phyloP scores from a whole-genome alignment of 2,797 vertebrate genomes.

The Cryptoprocta ferox region DNA sequence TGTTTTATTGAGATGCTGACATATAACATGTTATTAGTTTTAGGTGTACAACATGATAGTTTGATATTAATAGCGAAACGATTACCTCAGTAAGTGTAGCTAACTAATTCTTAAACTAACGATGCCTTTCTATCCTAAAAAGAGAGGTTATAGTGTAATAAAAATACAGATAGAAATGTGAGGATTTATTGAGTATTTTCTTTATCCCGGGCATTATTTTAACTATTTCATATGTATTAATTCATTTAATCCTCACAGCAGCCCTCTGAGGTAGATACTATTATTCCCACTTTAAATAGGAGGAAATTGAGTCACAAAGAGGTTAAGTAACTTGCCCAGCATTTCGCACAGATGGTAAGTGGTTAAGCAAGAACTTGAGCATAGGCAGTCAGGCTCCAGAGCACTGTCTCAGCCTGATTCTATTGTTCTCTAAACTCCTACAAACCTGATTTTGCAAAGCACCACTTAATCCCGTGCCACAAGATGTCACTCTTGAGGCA shows the following conservation, averaged over 20 bases:
- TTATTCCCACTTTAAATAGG: neutral
- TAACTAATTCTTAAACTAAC: neutral
- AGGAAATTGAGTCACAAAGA: neutral
- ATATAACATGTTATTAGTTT: neutral
- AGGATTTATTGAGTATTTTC: neutral
- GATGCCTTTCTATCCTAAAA: neutral
- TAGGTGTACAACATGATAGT: neutral
- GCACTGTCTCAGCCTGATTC: neutral
- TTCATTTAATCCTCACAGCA: neutral
- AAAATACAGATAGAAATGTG: neutral
- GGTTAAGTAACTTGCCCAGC: neutral
- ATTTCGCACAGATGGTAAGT: neutral
- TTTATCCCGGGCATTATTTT: neutral
- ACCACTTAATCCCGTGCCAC: neutral
- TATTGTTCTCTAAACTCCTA: neutral
- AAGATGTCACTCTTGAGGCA: neutral
- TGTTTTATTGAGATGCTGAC: neutral
- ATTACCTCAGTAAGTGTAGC: neutral
- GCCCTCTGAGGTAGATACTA: neutral
- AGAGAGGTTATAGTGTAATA: neutral
- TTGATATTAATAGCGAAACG: no score
- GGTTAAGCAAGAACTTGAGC: neutral
- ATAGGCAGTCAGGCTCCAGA: neutral
- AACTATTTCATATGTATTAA: neutral
- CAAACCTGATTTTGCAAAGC: neutral